phyloP scores from a whole-genome alignment of 2,797 vertebrate genomes.

The Orientallactaga sibirica region DNA sequence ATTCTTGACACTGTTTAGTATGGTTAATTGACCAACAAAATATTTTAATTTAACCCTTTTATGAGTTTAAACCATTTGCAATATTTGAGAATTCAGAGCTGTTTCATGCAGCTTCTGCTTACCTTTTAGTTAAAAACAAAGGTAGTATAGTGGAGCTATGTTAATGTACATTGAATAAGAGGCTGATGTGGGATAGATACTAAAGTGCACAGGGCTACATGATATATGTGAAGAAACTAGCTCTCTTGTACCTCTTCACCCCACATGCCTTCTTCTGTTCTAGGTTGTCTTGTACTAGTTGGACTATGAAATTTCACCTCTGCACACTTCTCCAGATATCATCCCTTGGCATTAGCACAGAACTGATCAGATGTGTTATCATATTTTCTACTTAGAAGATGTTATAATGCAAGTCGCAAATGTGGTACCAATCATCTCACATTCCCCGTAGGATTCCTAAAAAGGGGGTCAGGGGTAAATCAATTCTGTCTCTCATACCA shows the following conservation, averaged over 20 bases:
- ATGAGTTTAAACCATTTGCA: neutral
- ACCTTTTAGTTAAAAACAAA: neutral
- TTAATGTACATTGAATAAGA: neutral
- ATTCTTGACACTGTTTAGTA: neutral
- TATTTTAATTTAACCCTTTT: neutral
- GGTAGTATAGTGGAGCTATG: neutral
- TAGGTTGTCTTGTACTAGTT: neutral
- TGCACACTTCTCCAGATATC: neutral
- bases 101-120: neutral
- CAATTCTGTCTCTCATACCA: neutral
- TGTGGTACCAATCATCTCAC: neutral
- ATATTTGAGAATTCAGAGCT: neutral
- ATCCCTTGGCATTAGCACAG: neutral
- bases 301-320: neutral
- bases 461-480: fast-evolving
- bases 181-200: neutral
- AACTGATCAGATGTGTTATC: neutral
- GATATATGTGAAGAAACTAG: neutral
- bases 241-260: fast-evolving
- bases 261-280: fast-evolving
- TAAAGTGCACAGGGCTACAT: neutral
- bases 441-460: neutral
- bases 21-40: neutral
- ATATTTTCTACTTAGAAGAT: neutral
- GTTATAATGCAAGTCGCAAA: neutral